Conservation (phyloP, 30 jellyfish, hydroid and myxozoan species). For the Chironex yamaguchii region DNA sequence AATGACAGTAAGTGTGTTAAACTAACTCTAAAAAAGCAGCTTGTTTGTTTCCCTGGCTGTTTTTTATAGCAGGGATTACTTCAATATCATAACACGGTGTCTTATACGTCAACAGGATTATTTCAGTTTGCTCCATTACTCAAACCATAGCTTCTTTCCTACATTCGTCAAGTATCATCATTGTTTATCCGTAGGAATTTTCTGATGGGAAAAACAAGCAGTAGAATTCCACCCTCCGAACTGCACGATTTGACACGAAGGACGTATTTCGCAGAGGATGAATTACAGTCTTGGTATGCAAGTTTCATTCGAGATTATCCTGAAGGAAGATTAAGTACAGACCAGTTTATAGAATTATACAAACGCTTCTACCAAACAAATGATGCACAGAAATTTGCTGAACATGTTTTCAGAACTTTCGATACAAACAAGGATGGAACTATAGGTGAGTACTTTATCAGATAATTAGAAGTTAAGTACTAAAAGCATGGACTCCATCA, state of each 20-base stretch:
- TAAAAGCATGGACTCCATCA: too few relatives aligned
- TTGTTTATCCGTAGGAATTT: neutral
- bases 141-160: too few relatives aligned
- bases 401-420: constrained; percentile 95
- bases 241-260: constrained; percentile 74
- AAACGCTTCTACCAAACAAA: constrained; percentile 79
- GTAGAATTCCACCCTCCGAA: constrained; percentile 94
- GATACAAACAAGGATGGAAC: constrained; percentile 89
- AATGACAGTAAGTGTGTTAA: too few relatives aligned
- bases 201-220: constrained; percentile 88
- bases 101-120: too few relatives aligned
- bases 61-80: too few relatives aligned
- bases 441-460: constrained; percentile 75
- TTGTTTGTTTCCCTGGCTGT: too few relatives aligned
- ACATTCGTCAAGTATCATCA: too few relatives aligned
- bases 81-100: too few relatives aligned
- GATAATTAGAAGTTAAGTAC: too few relatives aligned
- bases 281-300: constrained; percentile 84
- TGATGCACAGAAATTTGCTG: constrained; percentile 92
- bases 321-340: constrained; percentile 76
- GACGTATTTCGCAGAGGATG: constrained; percentile 91
- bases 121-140: too few relatives aligned
- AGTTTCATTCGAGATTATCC: constrained; percentile 96
- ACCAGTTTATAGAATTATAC: constrained; percentile 88
- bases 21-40: too few relatives aligned